A percentile compares a stretch with the other conserved stretches of the same genome.
Conservation (phyloP, 2,113 vertebrate species). For the Myanophis thanlyinensis region DNA sequence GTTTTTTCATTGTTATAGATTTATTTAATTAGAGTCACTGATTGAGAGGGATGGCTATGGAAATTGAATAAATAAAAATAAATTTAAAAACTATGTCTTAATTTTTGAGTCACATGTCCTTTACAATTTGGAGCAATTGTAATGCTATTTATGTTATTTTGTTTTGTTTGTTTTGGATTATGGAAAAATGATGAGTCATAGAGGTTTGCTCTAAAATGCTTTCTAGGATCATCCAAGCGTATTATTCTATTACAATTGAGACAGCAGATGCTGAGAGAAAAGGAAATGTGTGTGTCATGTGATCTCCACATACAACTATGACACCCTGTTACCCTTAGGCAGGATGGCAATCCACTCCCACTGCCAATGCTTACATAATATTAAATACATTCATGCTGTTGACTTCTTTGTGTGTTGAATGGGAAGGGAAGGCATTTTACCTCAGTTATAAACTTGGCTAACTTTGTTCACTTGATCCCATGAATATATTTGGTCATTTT, state of each 20-base stretch:
- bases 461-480: neutral
- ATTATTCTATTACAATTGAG: neutral
- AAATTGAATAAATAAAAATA: neutral
- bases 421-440: neutral
- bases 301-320: neutral
- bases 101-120: neutral
- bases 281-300: neutral
- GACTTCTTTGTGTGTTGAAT: neutral
- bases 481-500: neutral
- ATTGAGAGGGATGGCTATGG: neutral
- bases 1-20: neutral
- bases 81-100: neutral
- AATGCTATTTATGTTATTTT: neutral
- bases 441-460: neutral
- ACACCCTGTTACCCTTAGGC: neutral
- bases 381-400: neutral
- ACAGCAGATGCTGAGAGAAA: neutral
- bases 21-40: neutral
- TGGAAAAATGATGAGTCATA: neutral
- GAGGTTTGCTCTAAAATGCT: neutral
- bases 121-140: neutral
- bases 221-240: neutral
- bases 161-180: neutral
- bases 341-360: neutral
- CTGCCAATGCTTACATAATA: neutral